phyloP scores from a whole-genome alignment of 2,113 vertebrate genomes.

The Brevimyrus niger region DNA sequence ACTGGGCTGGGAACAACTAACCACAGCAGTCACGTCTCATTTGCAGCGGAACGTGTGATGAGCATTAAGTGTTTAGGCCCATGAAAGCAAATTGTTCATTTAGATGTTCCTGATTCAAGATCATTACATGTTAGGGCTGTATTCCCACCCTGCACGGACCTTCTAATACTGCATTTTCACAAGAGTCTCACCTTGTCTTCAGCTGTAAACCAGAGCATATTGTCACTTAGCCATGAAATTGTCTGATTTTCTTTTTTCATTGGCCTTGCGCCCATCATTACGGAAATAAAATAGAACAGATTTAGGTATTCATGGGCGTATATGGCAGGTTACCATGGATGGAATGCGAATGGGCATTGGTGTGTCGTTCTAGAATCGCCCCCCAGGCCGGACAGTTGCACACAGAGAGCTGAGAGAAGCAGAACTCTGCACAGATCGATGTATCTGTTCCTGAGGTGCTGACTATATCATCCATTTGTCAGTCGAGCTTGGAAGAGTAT shows the following conservation, averaged over 20 bases:
- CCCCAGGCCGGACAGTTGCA: not conserved
- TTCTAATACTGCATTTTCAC: constrained; percentile 15
- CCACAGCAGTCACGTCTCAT: constrained; percentile 28
- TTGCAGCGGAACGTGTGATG: constrained; percentile 30
- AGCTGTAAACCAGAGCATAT: constrained; percentile 24
- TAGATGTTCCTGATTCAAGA: constrained; percentile 30
- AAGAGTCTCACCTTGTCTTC: constrained; percentile 16
- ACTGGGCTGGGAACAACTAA: constrained; percentile 7
- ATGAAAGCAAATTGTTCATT: constrained; percentile 39
- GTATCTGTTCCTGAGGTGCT: not conserved
- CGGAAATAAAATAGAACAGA: constrained; percentile 16
- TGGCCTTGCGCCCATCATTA: constrained; percentile 4
- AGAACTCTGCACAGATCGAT: not conserved
- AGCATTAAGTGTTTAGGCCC: constrained; percentile 30
- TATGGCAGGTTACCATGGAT: not conserved
- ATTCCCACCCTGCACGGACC: not conserved
- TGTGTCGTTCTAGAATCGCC: not conserved
- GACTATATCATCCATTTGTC: not conserved
- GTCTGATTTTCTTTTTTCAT: constrained; percentile 15
- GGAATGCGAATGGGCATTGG: not conserved
- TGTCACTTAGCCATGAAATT: constrained; percentile 31
- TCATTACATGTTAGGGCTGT: constrained; percentile 24
- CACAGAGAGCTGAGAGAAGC: not conserved
- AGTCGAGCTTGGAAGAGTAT: not conserved
- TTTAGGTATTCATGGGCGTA: not conserved